Percentiles rank a stretch among this genome's conserved stretches.
These are phyloP conservation scores for Flexamia atlantica DNA, from an alignment of 2,888 invertebrate species.

Conservation along the genomic window DNA sequence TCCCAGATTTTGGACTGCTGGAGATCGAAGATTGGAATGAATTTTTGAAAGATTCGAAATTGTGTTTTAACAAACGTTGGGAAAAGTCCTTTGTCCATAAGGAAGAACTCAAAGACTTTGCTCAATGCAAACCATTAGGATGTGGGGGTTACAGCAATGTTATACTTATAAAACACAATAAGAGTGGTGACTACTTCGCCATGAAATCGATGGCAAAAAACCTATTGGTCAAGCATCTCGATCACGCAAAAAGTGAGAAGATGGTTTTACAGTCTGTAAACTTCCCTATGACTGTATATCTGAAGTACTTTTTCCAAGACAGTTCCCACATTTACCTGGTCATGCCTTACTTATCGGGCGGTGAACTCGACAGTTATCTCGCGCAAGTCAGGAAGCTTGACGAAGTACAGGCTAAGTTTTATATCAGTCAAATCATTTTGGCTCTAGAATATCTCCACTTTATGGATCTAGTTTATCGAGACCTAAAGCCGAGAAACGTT, in stretches of 20 bases:
- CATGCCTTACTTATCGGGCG: conserved; percentile 91
- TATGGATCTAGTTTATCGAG: conserved; percentile 92
- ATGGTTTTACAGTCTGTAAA: conserved; percentile 90
- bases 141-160: conserved; percentile 81
- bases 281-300: conserved; percentile 92
- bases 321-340: conserved; percentile 90
- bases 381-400: conserved; percentile 80
- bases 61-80: background rate
- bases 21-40: background rate
- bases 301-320: conserved; percentile 92
- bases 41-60: background rate
- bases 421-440: conserved; percentile 93
- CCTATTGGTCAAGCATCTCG: conserved; percentile 82
- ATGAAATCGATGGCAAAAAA: conserved; percentile 82
- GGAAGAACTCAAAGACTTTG: background rate
- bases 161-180: conserved; percentile 79
- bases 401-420: conserved; percentile 82
- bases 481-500: conserved; percentile 95
- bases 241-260: conserved; percentile 85
- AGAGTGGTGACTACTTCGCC: conserved; percentile 76
- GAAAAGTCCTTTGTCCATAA: background rate
- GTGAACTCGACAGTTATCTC: conserved; percentile 92
- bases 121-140: conserved; percentile 73
- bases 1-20: conserved; percentile 4
- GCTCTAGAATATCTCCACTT: conserved; percentile 95